Conservation (phyloP, 2,113 vertebrate genomes). For the Stegostoma tigrinum region DNA sequence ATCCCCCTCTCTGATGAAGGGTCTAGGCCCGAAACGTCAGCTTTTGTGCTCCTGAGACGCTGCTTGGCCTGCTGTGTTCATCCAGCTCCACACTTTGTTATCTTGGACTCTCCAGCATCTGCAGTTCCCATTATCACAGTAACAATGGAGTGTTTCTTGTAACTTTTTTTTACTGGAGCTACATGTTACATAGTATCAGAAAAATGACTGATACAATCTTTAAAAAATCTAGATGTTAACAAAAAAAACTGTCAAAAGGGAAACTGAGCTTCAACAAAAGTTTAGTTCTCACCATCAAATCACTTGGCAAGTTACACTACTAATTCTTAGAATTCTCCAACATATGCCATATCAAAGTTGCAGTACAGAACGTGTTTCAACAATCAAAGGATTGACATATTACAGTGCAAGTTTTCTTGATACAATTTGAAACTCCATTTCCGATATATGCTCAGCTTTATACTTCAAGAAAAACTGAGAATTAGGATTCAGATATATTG, state of each 20-base stretch:
- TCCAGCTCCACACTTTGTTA: no score
- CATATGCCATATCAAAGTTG: not conserved
- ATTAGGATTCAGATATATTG: not conserved
- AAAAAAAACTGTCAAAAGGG: not conserved
- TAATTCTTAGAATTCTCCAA: constrained; percentile 14
- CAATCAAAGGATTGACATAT: constrained; percentile 5
- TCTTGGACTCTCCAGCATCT: no score
- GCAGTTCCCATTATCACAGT: no score
- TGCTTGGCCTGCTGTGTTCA: no score
- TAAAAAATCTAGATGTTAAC: not conserved
- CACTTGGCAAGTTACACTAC: constrained; percentile 3
- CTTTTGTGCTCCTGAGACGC: no score
- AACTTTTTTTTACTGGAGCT: not conserved
- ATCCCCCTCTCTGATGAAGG: no score
- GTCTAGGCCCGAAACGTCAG: no score
- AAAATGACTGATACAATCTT: not conserved
- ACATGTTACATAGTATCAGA: not conserved
- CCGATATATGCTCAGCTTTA: no score
- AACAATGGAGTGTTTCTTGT: not conserved
- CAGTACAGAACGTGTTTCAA: constrained; percentile 20
- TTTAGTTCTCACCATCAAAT: not conserved
- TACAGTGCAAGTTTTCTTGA: constrained; percentile 17
- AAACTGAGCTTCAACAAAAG: not conserved
- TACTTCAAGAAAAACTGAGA: not conserved
- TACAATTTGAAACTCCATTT: constrained; percentile 16